phyloP scores from a whole-genome alignment of 2,113 vertebrate species.

The Cochlearius cochlearius region DNA sequence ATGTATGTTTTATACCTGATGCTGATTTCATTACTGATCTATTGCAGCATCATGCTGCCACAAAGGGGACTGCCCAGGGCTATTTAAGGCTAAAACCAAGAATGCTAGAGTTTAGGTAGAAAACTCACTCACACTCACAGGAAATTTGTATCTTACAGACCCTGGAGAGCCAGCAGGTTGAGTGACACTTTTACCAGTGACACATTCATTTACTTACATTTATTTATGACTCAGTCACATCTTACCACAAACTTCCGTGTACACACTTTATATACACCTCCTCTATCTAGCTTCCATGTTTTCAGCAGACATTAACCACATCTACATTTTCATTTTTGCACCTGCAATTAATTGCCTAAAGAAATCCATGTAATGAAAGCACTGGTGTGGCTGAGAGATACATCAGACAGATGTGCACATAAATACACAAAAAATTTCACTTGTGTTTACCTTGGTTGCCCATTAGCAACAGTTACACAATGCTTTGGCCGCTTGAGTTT shows the following conservation, averaged over 20 bases:
- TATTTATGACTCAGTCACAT: neutral
- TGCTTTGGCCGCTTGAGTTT: neutral
- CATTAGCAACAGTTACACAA: neutral
- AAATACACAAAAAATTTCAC: neutral
- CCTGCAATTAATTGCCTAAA: slow-evolving; percentile 12
- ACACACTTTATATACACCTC: neutral
- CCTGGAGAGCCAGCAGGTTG: neutral
- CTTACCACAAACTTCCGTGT: neutral
- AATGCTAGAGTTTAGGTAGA: neutral
- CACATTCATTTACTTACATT: neutral
- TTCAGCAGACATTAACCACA: neutral
- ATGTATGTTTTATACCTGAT: neutral
- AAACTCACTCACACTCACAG: neutral
- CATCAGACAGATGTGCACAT: neutral
- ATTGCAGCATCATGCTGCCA: neutral
- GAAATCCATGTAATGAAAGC: neutral
- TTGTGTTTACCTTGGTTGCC: slow-evolving; percentile 3
- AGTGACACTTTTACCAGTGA: neutral
- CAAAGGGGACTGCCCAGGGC: neutral
- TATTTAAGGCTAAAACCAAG: neutral
- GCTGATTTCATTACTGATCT: neutral
- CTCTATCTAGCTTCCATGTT: neutral
- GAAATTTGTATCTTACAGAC: neutral
- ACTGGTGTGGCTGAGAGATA: neutral
- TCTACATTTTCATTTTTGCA: neutral